Conservation (phyloP, 2,113 vertebrate species). For the Heterotis niloticus region DNA sequence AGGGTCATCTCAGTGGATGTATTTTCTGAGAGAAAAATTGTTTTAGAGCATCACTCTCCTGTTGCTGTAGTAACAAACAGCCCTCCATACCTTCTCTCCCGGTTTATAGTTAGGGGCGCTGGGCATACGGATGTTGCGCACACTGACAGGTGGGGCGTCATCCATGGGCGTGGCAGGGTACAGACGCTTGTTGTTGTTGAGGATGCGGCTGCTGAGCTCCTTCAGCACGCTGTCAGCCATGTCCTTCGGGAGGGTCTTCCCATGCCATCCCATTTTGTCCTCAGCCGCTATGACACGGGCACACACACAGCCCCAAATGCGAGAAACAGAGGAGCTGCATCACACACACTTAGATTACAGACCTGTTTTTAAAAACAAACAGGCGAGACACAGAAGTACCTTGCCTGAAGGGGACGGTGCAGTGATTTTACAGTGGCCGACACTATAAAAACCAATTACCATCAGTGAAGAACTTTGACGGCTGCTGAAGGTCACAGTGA, state of each 20-base stretch:
- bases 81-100: conserved; percentile 79
- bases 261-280: conserved; percentile 91
- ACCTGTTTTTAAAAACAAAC: not conserved
- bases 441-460: not conserved
- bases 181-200: conserved; percentile 81
- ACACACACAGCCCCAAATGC: conserved; percentile 1
- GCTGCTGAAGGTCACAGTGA: not conserved
- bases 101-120: conserved; percentile 83
- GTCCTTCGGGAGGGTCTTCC: conserved; percentile 85
- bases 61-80: not conserved
- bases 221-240: conserved; percentile 82
- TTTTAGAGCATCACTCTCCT: not conserved
- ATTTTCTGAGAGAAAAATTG: not conserved
- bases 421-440: conserved; percentile 1
- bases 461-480: not conserved
- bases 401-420: not conserved
- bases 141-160: conserved; percentile 75
- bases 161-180: conserved; percentile 76
- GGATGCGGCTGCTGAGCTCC: conserved; percentile 78
- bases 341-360: not conserved
- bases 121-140: conserved; percentile 84
- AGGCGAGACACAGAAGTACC: not conserved
- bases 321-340: not conserved
- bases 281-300: conserved; percentile 69
- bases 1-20: not conserved